phyloP scores from a whole-genome alignment of 2,888 invertebrate genomes.

The Crossocerus cetratus region DNA sequence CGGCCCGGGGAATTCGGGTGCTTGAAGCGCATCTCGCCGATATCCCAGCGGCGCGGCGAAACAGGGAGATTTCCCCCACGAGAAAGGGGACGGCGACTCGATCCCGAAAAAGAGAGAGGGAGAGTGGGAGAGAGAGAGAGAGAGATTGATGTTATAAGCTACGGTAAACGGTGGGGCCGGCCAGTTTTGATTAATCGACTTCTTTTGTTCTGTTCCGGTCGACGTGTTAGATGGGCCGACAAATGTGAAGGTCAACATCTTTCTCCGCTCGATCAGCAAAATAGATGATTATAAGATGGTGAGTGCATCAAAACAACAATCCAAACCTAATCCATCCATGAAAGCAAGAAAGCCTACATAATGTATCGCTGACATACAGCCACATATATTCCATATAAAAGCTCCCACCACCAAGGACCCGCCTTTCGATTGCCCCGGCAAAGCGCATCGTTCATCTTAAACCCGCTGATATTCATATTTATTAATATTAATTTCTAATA shows the following conservation, averaged over 20 bases:
- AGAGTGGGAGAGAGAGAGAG: constrained; percentile 14
- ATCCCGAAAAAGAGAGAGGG: constrained; percentile 3
- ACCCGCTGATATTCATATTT: constrained; percentile 58
- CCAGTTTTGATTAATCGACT: constrained; percentile 64
- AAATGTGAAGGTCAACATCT: constrained; percentile 95
- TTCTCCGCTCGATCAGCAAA: constrained; percentile 98
- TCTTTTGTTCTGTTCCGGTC: constrained; percentile 78
- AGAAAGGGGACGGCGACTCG: too few species aligned
- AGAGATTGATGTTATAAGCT: constrained; percentile 37
- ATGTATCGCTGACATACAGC: constrained; percentile 52
- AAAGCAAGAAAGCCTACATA: constrained; percentile 66
- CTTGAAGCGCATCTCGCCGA: too few species aligned
- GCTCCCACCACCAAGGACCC: too few species aligned
- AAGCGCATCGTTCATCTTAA: too few species aligned
- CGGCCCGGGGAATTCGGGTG: too few species aligned
- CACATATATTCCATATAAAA: too few species aligned
- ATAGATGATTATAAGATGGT: constrained; percentile 99
- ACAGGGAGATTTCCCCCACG: too few species aligned
- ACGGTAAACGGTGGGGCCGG: constrained; percentile 50
- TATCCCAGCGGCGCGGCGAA: too few species aligned
- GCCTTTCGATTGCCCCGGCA: too few species aligned
- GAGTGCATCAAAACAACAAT: constrained; percentile 80
- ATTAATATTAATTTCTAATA: constrained; percentile 65
- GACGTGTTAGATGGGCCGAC: constrained; percentile 88
- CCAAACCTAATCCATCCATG: constrained; percentile 41